Percentiles rank a stretch among this genome's conserved stretches.
These are phyloP conservation scores for Cantharis nigra DNA, from an alignment of 2,888 invertebrate species.

Conservation along the genomic window DNA sequence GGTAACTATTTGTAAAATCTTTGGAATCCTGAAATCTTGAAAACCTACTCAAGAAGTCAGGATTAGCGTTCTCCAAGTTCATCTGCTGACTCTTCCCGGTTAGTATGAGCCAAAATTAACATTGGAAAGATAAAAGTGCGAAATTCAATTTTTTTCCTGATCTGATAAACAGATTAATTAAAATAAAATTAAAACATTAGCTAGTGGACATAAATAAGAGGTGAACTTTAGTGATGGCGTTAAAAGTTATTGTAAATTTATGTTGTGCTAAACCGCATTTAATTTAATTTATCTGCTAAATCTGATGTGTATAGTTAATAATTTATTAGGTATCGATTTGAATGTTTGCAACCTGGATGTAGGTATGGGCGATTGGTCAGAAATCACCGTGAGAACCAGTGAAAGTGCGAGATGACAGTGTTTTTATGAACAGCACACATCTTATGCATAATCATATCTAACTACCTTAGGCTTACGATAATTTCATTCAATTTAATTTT, in stretches of 20 bases:
- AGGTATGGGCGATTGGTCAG: constrained; percentile 27
- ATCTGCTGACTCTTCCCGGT: too few species aligned
- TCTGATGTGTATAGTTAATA: background rate
- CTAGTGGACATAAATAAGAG: background rate
- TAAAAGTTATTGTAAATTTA: background rate
- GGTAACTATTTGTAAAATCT: too few species aligned
- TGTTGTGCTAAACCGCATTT: constrained; percentile 1
- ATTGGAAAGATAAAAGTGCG: too few species aligned
- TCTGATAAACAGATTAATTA: background rate
- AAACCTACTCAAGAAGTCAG: too few species aligned
- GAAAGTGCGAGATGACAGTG: constrained; percentile 51
- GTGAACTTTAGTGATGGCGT: background rate
- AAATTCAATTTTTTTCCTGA: too few species aligned
- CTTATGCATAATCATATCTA: constrained; percentile 39
- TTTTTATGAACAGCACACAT: constrained; percentile 38
- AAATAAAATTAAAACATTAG: background rate
- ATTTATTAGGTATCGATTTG: constrained; percentile 9
- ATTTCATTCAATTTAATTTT: constrained; percentile 28
- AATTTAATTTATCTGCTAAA: constrained; percentile 2
- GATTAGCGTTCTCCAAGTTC: too few species aligned
- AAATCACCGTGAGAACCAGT: constrained; percentile 49
- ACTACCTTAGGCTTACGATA: constrained; percentile 41
- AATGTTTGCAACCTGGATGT: constrained; percentile 23
- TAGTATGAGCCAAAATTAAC: too few species aligned
- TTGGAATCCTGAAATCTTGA: too few species aligned